phyloP scores from a whole-genome alignment of 1,140 invertebrate genomes.

The Cyrtorhinus lividipennis region DNA sequence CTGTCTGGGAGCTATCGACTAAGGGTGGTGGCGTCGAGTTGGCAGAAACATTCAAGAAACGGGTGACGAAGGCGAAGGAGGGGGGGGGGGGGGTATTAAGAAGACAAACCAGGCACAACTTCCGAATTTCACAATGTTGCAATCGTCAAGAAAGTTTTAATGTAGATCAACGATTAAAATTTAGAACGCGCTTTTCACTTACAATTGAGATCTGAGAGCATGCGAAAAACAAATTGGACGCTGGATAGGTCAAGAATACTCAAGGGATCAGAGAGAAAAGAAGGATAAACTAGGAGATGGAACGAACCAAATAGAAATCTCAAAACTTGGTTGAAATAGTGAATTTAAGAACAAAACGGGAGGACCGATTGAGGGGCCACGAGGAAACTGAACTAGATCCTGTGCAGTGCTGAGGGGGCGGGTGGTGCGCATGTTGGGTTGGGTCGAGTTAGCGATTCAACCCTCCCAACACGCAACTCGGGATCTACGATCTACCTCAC shows the following conservation, averaged over 20 bases:
- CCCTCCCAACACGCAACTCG: no score
- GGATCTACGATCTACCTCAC: no score
- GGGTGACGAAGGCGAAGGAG: background rate
- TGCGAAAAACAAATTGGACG: background rate
- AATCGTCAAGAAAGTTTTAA: no score
- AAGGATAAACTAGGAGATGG: background rate
- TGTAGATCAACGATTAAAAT: no score
- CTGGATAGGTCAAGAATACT: background rate
- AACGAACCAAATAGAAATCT: background rate
- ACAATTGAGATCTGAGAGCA: background rate
- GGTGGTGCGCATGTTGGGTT: no score
- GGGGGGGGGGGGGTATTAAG: no score
- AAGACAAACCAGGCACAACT: background rate
- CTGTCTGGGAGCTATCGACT: background rate
- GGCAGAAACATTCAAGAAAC: background rate
- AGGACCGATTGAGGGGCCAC: no score
- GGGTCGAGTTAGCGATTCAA: no score
- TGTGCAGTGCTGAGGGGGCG: no score
- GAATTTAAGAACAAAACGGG: no score
- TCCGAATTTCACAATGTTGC: no score
- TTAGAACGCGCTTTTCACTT: background rate
- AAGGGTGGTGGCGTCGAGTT: background rate
- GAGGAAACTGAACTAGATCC: no score
- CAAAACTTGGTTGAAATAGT: background rate
- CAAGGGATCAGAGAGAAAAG: background rate